Evolutionary conservation across 2,113 vertebrate species (phyloP).

Genomic region (Apodemus speciosus): DNA sequence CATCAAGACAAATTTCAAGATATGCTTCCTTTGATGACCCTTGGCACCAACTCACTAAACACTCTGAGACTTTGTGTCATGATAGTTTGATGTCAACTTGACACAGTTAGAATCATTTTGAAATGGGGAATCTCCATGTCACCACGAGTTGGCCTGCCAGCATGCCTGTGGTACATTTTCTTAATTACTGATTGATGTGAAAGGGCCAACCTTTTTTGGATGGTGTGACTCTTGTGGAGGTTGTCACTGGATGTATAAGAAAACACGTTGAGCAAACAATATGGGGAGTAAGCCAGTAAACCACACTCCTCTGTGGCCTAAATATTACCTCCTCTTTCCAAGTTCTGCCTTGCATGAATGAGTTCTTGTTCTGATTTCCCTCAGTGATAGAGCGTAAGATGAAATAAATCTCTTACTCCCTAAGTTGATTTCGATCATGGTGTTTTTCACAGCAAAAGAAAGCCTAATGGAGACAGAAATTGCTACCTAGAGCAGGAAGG

Average conservation of each 20-base stretch:
- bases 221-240: too few species aligned
- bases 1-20: not conserved
- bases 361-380: not conserved
- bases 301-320: not conserved
- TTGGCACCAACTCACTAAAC: not conserved
- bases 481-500: not conserved
- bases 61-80: not conserved
- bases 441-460: not conserved
- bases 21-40: not conserved
- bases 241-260: not conserved
- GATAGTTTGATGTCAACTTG: not conserved
- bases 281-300: not conserved
- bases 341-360: not conserved
- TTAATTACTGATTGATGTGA: not conserved
- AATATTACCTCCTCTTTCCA: not conserved
- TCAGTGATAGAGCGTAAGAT: not conserved
- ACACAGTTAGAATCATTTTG: not conserved
- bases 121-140: too few species aligned
- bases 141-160: not conserved
- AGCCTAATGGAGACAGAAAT: not conserved
- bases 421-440: not conserved
- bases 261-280: not conserved
- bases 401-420: not conserved
- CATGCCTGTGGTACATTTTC: not conserved
- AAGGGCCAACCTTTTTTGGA: not conserved